Percentiles rank a stretch among this genome's conserved stretches.
Conservation (phyloP, 2,888 invertebrate species). For the Chrysomela aeneicollis region DNA sequence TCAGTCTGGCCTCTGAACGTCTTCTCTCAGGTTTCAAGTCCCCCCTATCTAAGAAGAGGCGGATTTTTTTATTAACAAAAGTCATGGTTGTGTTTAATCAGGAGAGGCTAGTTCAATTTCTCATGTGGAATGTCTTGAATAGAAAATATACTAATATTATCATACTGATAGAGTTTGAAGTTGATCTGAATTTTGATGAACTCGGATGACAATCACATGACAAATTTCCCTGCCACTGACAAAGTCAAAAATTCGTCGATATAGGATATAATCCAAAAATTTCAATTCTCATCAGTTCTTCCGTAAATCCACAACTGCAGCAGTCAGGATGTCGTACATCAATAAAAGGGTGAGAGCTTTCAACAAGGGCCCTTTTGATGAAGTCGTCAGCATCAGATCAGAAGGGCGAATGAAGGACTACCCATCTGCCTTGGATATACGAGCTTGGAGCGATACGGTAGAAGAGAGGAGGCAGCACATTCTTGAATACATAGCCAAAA, state of each 20-base stretch:
- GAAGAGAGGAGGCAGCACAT: conserved; percentile 67
- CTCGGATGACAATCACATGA: conserved; percentile 1
- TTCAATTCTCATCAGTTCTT: conserved; percentile 1
- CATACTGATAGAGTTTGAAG: conserved; percentile 14
- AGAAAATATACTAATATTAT: neutral
- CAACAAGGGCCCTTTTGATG: conserved; percentile 2
- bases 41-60: conserved; percentile 22
- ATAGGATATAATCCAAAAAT: conserved; percentile 15
- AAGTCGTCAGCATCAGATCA: conserved; percentile 49
- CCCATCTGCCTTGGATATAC: conserved; percentile 65
- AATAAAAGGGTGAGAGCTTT: conserved; percentile 27
- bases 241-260: conserved; percentile 17
- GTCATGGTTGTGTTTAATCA: conserved; percentile 24
- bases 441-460: conserved; percentile 67
- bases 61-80: conserved; percentile 29
- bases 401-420: conserved; percentile 67
- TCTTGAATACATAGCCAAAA: conserved; percentile 57
- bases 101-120: conserved; percentile 11
- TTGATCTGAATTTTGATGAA: conserved; percentile 17
- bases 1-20: conserved; percentile 64
- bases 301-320: neutral
- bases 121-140: conserved; percentile 3
- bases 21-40: conserved; percentile 11
- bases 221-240: neutral
- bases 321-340: conserved; percentile 29